Percentiles rank a stretch among this genome's conserved stretches.
phyloP scores from a whole-genome alignment of 1,140 invertebrate species.

The Nephila pilipes region DNA sequence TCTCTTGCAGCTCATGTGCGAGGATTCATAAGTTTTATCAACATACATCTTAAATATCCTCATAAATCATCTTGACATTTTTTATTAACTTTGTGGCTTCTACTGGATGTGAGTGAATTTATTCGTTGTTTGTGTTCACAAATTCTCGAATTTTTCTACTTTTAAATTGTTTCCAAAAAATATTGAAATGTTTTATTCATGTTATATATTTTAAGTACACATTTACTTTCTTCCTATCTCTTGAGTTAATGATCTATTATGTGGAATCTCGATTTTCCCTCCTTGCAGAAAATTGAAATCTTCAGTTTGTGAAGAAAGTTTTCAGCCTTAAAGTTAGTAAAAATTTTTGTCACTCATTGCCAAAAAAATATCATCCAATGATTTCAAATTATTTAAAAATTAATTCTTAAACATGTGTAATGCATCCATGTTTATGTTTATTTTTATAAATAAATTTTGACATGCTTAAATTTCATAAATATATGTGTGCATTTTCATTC shows the following conservation, averaged over 20 bases:
- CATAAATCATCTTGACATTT: not conserved
- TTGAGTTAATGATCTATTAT: not conserved
- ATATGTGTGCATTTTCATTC: not conserved
- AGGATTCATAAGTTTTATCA: conserved; percentile 50
- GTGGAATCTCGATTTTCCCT: not conserved
- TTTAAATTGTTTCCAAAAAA: not conserved
- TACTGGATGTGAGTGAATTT: not conserved
- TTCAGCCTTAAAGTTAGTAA: not conserved
- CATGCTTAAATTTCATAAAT: not conserved
- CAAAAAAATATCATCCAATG: not conserved
- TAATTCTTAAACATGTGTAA: not conserved
- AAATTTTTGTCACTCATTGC: not conserved
- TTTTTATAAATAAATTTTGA: not conserved
- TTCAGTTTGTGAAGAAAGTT: not conserved
- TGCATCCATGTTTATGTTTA: not conserved
- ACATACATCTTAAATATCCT: not conserved
- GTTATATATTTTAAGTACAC: not conserved
- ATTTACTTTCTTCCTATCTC: not conserved
- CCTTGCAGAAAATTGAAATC: not conserved
- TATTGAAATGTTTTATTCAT: not conserved
- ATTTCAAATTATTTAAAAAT: not conserved
- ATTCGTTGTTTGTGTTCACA: not conserved
- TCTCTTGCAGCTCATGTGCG: conserved; percentile 73
- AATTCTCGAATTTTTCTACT: not conserved
- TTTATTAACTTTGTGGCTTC: conserved; percentile 2